phyloP scores from a whole-genome alignment of 2,113 vertebrate species.

The Orycteropus afer region DNA sequence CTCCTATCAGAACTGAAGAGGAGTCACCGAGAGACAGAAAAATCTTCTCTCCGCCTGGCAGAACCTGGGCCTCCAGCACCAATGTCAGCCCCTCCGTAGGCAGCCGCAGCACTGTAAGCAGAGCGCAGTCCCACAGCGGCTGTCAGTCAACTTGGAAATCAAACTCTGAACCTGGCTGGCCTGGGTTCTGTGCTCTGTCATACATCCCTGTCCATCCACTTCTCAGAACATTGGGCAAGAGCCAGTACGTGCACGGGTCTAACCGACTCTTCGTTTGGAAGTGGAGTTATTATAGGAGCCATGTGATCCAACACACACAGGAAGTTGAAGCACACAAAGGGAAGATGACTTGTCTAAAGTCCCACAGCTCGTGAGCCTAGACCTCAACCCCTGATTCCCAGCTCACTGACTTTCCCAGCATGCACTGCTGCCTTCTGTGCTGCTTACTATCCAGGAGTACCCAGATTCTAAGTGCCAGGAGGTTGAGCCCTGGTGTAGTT shows the following conservation, averaged over 20 bases:
- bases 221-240: neutral
- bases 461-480: too few relatives aligned
- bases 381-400: neutral
- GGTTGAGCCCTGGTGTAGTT: neutral
- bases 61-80: neutral
- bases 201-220: neutral
- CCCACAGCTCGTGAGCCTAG: neutral
- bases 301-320: neutral
- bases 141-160: neutral
- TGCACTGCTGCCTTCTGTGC: neutral
- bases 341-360: neutral
- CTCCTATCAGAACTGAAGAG: neutral
- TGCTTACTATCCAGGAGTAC: neutral
- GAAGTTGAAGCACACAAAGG: slow-evolving; percentile 19
- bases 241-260: neutral
- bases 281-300: neutral
- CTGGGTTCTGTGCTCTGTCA: neutral
- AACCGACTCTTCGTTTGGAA: neutral
- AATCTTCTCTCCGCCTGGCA: neutral
- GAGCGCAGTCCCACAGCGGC: neutral
- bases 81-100: neutral
- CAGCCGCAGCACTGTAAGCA: accelerated
- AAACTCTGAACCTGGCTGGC: neutral
- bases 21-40: neutral
- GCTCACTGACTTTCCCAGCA: neutral